These are phyloP conservation scores for Porites evermanni DNA, from an alignment of 92 coral and sea anemone species.

Conservation along the genomic window DNA sequence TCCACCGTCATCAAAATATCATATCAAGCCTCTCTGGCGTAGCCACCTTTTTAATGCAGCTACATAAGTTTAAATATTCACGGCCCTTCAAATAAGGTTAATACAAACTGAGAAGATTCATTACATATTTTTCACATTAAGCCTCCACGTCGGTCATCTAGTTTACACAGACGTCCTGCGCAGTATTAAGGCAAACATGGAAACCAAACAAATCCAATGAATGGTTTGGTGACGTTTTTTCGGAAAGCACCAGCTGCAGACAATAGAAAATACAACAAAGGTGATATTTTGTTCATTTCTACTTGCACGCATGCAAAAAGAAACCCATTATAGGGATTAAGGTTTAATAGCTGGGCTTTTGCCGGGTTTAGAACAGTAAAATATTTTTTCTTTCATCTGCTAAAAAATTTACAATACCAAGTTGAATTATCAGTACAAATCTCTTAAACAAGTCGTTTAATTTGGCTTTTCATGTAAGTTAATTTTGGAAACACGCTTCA, in stretches of 20 bases:
- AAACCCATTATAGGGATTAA: neutral
- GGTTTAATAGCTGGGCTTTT: neutral
- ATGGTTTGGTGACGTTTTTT: neutral
- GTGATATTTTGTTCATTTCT: neutral
- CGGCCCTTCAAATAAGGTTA: conserved; percentile 23
- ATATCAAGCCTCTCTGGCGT: neutral
- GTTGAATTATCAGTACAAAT: conserved; percentile 1
- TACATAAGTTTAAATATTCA: conserved; percentile 22
- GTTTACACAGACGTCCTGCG: conserved; percentile 23
- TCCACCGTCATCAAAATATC: neutral
- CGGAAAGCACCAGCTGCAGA: conserved; percentile 7
- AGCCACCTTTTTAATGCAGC: neutral
- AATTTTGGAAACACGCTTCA: neutral
- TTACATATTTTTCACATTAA: conserved; percentile 23
- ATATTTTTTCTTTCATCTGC: conserved; percentile 2
- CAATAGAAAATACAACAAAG: neutral
- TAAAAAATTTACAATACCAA: neutral
- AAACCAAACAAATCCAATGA: conserved; percentile 20
- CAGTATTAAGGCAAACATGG: conserved; percentile 7
- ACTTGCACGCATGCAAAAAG: too few species aligned
- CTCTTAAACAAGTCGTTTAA: conserved; percentile 25
- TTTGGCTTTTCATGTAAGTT: conserved; percentile 31
- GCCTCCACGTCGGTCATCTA: conserved; percentile 27
- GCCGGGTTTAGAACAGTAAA: neutral
- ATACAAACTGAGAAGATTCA: neutral